These are phyloP conservation scores for Musca vetustissima DNA, from an alignment of 1,140 invertebrate species.

Conservation along the genomic window DNA sequence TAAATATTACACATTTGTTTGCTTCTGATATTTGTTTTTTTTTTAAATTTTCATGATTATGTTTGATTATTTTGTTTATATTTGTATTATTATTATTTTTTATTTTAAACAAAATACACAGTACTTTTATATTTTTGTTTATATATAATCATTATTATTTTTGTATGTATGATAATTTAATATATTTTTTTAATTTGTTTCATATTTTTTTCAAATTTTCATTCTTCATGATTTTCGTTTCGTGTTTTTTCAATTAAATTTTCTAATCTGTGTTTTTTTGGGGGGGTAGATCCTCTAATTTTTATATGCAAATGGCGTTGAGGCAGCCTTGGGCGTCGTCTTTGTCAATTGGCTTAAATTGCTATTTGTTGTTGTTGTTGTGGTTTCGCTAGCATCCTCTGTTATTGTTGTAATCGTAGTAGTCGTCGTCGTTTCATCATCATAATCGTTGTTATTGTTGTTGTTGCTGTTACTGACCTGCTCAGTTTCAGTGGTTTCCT, in stretches of 20 bases:
- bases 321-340: neutral
- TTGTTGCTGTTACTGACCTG: slow-evolving; percentile 44
- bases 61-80: neutral
- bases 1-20: slow-evolving; percentile 17
- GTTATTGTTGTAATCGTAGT: slow-evolving; percentile 38
- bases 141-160: neutral
- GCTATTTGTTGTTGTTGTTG: too few relatives aligned
- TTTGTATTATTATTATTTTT: neutral
- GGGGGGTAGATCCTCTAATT: neutral
- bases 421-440: slow-evolving; percentile 39
- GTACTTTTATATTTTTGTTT: neutral
- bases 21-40: too few relatives aligned
- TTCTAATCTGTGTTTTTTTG: slow-evolving; percentile 7
- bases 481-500: slow-evolving; percentile 33
- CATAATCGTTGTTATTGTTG: slow-evolving; percentile 26
- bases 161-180: neutral
- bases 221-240: neutral
- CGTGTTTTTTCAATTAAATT: neutral
- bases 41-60: neutral
- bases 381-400: slow-evolving; percentile 27
- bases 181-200: slow-evolving; percentile 6
- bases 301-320: slow-evolving; percentile 19
- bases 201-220: neutral
- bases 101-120: too few relatives aligned
- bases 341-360: slow-evolving; percentile 30